Conservation (phyloP, 2,888 invertebrate genomes). For the Resseliella maxima region DNA sequence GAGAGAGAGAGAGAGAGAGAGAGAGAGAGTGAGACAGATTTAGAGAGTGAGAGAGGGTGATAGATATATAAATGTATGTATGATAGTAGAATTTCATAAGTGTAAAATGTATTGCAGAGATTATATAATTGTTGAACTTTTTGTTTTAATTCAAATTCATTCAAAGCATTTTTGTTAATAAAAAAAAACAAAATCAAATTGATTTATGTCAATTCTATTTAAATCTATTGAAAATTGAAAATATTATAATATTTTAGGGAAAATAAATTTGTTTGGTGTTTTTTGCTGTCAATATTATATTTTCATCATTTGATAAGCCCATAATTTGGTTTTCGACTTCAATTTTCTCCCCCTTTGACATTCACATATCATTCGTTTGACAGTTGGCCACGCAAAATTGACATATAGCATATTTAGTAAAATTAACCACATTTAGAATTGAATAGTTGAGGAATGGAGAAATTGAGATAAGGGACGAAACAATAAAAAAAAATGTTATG, state of each 20-base stretch:
- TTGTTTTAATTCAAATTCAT: neutral
- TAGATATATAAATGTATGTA: neutral
- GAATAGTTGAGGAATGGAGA: neutral
- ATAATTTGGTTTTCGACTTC: too few species aligned
- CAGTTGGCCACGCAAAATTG: neutral
- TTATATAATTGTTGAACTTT: constrained; percentile 22
- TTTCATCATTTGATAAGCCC: too few species aligned
- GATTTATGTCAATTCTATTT: neutral
- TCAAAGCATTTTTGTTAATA: neutral
- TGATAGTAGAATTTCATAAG: neutral
- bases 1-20: neutral
- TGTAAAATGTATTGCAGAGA: constrained; percentile 29
- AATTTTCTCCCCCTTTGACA: too few species aligned
- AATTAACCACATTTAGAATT: constrained; percentile 12
- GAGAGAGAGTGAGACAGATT: neutral
- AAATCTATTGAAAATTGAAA: neutral
- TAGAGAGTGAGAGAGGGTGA: too few species aligned
- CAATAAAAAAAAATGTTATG: neutral
- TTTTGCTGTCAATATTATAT: neutral
- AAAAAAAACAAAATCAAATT: neutral
- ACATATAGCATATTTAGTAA: neutral
- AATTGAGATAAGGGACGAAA: neutral
- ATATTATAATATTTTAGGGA: neutral
- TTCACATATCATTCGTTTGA: too few species aligned
- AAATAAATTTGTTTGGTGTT: neutral